Evolutionary conservation across 2,888 invertebrate species (phyloP).

Genomic region (Catonia carolina): DNA sequence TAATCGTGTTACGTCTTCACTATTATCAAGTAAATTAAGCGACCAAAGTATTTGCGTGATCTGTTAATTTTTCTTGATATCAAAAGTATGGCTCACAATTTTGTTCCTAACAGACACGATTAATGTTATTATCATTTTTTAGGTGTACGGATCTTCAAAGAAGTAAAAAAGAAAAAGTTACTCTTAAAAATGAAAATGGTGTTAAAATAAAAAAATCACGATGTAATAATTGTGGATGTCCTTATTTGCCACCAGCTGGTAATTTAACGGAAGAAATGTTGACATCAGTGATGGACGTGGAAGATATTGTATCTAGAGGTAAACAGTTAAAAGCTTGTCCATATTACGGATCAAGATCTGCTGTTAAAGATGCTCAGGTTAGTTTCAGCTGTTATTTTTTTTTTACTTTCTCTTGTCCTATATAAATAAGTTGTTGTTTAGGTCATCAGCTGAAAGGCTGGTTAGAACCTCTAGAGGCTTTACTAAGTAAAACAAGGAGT

Average conservation of each 20-base stretch:
- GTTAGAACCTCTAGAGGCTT: no score
- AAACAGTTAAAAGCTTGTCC: slow-evolving; percentile 75
- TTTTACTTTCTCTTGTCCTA: no score
- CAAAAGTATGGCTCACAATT: no score
- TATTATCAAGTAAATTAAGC: no score
- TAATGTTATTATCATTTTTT: no score
- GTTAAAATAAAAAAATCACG: slow-evolving; percentile 55
- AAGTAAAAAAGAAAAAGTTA: slow-evolving; percentile 51
- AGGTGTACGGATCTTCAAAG: slow-evolving; percentile 76
- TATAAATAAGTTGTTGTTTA: no score
- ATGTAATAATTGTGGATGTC: slow-evolving; percentile 54
- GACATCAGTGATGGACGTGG: slow-evolving; percentile 74
- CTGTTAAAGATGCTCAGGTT: slow-evolving; percentile 73
- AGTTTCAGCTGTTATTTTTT: background rate
- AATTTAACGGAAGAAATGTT: slow-evolving; percentile 57
- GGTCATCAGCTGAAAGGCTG: no score
- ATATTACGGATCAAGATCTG: slow-evolving; percentile 83
- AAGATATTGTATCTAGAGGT: slow-evolving; percentile 68
- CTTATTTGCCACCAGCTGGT: slow-evolving; percentile 47
- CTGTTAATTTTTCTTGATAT: no score
- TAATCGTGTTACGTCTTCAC: no score
- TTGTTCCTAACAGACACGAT: no score
- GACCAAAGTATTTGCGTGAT: no score
- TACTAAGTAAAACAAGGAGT: no score
- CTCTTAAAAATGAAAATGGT: slow-evolving; percentile 50